phyloP scores from a whole-genome alignment of 2,113 vertebrate genomes.

The Toxostoma redivivum region DNA sequence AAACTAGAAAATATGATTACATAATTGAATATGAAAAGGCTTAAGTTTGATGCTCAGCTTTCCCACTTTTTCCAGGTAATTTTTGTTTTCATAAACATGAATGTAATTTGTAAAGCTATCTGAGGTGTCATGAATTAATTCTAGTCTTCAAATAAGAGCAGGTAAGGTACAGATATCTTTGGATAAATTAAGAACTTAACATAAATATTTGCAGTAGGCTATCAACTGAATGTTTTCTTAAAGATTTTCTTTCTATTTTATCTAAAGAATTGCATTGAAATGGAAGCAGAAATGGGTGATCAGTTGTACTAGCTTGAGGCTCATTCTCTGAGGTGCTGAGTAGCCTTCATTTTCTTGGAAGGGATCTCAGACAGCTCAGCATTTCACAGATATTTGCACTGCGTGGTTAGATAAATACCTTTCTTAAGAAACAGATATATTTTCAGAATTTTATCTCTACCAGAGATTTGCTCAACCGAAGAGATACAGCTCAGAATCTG shows the following conservation, averaged over 20 bases:
- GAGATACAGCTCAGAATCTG: not conserved
- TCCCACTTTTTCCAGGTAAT: not conserved
- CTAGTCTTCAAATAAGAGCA: not conserved
- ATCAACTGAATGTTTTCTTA: not conserved
- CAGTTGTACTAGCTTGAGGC: not conserved
- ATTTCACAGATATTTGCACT: not conserved
- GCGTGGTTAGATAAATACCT: not conserved
- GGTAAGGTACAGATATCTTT: not conserved
- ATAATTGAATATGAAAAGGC: not conserved
- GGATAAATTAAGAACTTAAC: not conserved
- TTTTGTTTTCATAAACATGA: constrained; percentile 25
- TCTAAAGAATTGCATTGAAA: not conserved
- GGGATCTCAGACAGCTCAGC: not conserved
- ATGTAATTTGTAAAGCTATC: not conserved
- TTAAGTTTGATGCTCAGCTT: not conserved
- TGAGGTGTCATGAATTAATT: not conserved
- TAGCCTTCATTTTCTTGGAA: not conserved
- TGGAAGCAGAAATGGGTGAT: not conserved
- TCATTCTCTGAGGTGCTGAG: not conserved
- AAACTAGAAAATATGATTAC: not conserved
- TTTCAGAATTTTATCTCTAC: not conserved
- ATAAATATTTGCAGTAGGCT: not conserved
- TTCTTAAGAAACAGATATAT: not conserved
- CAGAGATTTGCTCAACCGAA: not conserved
- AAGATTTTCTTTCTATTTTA: not conserved